phyloP scores from a whole-genome alignment of 2,113 vertebrate species.

The Chlorodrepanis virens region DNA sequence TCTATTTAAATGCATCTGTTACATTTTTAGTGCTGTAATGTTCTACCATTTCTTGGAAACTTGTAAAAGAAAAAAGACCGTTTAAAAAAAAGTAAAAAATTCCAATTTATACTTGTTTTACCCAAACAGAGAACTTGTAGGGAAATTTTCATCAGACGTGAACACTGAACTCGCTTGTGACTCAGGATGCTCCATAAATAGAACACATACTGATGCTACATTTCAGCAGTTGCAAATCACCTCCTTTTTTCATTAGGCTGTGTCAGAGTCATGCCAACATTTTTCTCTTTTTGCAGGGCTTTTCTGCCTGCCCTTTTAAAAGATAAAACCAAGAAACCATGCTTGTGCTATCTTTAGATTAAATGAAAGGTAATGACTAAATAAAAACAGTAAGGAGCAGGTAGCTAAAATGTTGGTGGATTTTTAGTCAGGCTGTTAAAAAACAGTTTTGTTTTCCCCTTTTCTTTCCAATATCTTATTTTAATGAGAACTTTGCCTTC shows the following conservation, averaged over 20 bases:
- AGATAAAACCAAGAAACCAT: not conserved
- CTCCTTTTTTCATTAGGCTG: not conserved
- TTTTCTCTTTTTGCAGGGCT: not conserved
- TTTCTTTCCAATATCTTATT: not conserved
- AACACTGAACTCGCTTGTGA: not conserved
- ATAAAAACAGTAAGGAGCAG: not conserved
- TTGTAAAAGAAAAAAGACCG: not conserved
- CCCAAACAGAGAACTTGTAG: not conserved
- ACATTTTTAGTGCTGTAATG: not conserved
- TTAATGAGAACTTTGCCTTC: not conserved
- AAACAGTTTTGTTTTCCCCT: not conserved
- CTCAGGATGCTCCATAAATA: not conserved
- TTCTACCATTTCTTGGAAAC: not conserved
- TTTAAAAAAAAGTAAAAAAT: not conserved
- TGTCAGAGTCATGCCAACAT: not conserved
- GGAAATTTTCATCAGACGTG: not conserved
- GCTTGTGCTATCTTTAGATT: not conserved
- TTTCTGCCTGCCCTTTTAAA: not conserved
- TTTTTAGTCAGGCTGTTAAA: not conserved
- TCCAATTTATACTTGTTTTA: not conserved
- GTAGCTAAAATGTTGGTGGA: not conserved
- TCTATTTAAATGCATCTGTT: not conserved
- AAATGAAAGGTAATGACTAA: not conserved
- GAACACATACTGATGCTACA: not conserved
- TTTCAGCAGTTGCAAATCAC: slow-evolving; percentile 11